These are phyloP conservation scores for Enteromius viviparus DNA, from an alignment of 2,797 vertebrate genomes.

Conservation along the genomic window DNA sequence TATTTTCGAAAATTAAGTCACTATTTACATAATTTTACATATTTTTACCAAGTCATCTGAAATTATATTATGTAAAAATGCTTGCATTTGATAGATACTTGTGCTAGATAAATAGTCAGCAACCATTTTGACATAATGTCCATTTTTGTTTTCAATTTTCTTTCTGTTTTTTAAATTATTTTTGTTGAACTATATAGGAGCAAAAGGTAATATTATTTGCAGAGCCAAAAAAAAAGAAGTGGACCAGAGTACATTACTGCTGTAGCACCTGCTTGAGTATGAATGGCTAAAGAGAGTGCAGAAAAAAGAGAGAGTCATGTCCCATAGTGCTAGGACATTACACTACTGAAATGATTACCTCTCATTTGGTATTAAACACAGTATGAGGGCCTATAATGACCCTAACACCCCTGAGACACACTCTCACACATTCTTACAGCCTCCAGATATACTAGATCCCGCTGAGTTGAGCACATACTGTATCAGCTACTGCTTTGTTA, in stretches of 20 bases:
- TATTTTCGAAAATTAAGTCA: background rate
- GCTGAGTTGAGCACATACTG: background rate
- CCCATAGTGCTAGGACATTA: background rate
- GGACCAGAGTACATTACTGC: background rate
- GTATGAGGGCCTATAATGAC: constrained; percentile 16
- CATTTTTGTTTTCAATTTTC: background rate
- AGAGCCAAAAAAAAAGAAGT: background rate
- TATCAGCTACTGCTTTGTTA: constrained; percentile 1
- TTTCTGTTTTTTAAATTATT: background rate
- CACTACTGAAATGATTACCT: constrained; percentile 33
- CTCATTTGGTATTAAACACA: constrained; percentile 35
- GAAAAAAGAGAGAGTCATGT: background rate
- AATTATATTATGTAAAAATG: background rate
- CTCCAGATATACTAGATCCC: constrained; percentile 2
- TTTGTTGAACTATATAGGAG: background rate
- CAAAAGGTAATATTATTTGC: background rate
- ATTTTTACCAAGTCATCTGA: background rate
- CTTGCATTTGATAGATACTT: background rate
- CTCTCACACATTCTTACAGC: background rate
- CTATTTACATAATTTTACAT: background rate
- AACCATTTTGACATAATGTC: background rate
- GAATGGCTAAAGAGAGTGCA: background rate
- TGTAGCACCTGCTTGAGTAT: background rate
- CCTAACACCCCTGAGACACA: background rate
- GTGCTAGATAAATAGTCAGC: background rate